phyloP scores from a whole-genome alignment of 2,113 vertebrate genomes.

The Grus americana region DNA sequence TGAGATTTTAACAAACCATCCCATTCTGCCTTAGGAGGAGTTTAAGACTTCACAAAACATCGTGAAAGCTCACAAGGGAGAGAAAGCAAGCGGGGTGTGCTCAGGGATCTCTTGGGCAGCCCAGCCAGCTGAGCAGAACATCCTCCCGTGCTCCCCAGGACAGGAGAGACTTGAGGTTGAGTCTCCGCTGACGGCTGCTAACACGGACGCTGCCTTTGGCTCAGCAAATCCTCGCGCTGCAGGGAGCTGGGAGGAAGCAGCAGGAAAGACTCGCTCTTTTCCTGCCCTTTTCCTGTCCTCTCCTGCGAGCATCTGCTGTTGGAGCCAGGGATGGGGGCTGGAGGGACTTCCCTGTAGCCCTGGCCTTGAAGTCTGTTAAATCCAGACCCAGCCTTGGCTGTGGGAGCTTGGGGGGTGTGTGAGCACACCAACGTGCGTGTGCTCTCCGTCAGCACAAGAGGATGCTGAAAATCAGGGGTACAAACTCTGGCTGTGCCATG shows the following conservation, averaged over 20 bases:
- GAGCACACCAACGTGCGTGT: accelerated
- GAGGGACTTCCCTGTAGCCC: background rate
- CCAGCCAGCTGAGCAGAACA: background rate
- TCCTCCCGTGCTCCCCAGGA: background rate
- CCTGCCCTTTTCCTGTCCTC: background rate
- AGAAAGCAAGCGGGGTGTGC: background rate
- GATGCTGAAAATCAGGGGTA: background rate
- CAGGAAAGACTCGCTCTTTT: background rate
- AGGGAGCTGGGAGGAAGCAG: background rate
- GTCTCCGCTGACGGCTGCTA: background rate
- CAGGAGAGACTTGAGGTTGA: background rate
- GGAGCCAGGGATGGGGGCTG: background rate
- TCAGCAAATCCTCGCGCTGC: accelerated
- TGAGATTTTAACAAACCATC: background rate
- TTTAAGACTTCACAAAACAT: background rate
- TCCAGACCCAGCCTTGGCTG: background rate
- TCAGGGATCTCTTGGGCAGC: background rate
- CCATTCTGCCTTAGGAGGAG: background rate
- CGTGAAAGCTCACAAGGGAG: background rate
- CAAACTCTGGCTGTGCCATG: accelerated
- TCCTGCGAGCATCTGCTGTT: background rate
- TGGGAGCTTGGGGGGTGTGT: background rate
- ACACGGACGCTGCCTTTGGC: background rate
- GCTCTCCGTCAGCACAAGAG: background rate
- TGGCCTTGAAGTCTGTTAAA: background rate